Base-by-base conservation (phyloP, 2,113 vertebrate genomes). In the Oryzias woworae region DNA sequence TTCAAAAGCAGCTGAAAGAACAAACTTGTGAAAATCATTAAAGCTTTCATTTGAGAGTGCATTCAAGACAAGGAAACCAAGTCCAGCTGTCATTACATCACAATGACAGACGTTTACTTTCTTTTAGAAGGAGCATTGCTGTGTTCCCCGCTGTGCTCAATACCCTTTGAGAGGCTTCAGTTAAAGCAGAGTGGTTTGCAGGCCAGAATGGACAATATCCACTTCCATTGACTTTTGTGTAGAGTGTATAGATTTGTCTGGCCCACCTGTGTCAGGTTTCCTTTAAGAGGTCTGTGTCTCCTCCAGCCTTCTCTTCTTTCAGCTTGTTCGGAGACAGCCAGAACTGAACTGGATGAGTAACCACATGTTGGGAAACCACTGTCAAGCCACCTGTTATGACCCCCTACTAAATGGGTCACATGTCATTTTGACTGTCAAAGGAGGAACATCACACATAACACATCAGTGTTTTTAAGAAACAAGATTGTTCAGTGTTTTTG, bases 61-160 rank as follows among this genome's bases (percentile, higher is more conserved):
- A 7, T 24, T 26, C 8, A 46, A 54, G 24, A 43, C 15, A 45
- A 54, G n/a, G 13, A 28, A 18, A 64, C 7, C 24, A 22, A 36
- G 26, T 64, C 53, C 54, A 31, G 43, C 15, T 17, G 18, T 18
- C 53, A 46, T 67, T 67, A 36, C n/a, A n/a, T 48, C 28, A 6
- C 45, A 14, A 58, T 44, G 41, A 16, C 55, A 53, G 45, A 59
- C 42, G 43, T 58, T 46, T 46, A 46, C 2, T 17, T 58, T 46
- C 7, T 26, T 59, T 24, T 53, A 52, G 20, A 58, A 51, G 2
- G 23, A 58, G 54, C 2, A 4, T 41, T 28, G 56, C 12, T 46
- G 43, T 58, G 15, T 2, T 53, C 47, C 42, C 36, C n/a, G 36
- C 54, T 56, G 54, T 56, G 53, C 31, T 14, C 18, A 56, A 14